Conservation (phyloP, 2,113 vertebrate species). For the mouse (Mus musculus) region GRCm39 chr1:62152001-62152500, state of each 20-base stretch:
- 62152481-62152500: neutral
- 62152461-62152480: neutral
- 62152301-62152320: neutral
- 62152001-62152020: too few relatives aligned
- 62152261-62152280: neutral
- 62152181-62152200: neutral
- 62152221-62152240: slow-evolving; percentile 32
- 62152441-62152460: neutral
- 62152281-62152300: neutral
- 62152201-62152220: neutral
- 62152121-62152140: too few relatives aligned
- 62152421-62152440: neutral
- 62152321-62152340: neutral
- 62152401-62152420: neutral
- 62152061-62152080: too few relatives aligned
- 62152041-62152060: too few relatives aligned
- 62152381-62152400: neutral
- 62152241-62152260: neutral
- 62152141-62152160: too few relatives aligned
- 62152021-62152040: too few relatives aligned
- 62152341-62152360: neutral
- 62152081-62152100: too few relatives aligned
- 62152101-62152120: too few relatives aligned
- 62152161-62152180: neutral
- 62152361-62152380: neutral